A percentile compares a stretch with the other conserved stretches of the same genome.
Evolutionary conservation across 2,113 vertebrate species (phyloP).

Genomic region (Notiomystis cincta): DNA sequence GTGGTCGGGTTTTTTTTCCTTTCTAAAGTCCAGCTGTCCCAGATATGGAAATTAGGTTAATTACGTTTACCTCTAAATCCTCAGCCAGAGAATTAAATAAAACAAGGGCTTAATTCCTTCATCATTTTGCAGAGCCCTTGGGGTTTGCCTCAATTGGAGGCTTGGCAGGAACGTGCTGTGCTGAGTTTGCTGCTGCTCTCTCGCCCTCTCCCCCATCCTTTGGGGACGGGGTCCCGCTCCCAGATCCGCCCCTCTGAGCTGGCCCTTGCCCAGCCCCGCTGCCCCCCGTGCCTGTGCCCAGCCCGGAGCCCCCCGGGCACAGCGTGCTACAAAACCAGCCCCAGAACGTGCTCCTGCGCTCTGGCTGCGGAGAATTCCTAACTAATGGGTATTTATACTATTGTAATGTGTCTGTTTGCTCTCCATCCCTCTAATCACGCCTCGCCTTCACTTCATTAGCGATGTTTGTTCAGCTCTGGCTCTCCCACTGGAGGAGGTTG

Average conservation of each 20-base stretch:
- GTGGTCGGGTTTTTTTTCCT: not conserved
- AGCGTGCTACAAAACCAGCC: not conserved
- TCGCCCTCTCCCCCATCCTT: not conserved
- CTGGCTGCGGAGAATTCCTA: not conserved
- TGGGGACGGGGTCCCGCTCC: not conserved
- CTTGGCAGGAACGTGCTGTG: not conserved
- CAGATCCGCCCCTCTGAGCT: not conserved
- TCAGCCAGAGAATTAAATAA: constrained; percentile 64
- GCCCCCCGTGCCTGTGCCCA: not conserved
- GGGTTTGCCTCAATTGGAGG: constrained; percentile 40
- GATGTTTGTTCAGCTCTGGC: constrained; percentile 60
- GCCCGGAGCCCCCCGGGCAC: not conserved
- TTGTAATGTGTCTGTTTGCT: constrained; percentile 49
- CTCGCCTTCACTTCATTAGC: constrained; percentile 48
- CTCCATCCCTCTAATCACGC: constrained; percentile 54
- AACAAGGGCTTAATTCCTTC: constrained; percentile 65
- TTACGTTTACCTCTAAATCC: constrained; percentile 68
- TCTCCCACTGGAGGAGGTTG: constrained; percentile 47
- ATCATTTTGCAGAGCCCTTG: constrained; percentile 45
- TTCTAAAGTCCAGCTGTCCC: constrained; percentile 57
- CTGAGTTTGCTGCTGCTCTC: not conserved
- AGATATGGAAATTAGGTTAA: constrained; percentile 70
- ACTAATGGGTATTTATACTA: constrained; percentile 53
- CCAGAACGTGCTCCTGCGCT: not conserved
- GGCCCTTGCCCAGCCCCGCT: accelerated